These are phyloP conservation scores for Apaloderma vittatum DNA, from an alignment of 2,113 vertebrate species.

Conservation along the genomic window DNA sequence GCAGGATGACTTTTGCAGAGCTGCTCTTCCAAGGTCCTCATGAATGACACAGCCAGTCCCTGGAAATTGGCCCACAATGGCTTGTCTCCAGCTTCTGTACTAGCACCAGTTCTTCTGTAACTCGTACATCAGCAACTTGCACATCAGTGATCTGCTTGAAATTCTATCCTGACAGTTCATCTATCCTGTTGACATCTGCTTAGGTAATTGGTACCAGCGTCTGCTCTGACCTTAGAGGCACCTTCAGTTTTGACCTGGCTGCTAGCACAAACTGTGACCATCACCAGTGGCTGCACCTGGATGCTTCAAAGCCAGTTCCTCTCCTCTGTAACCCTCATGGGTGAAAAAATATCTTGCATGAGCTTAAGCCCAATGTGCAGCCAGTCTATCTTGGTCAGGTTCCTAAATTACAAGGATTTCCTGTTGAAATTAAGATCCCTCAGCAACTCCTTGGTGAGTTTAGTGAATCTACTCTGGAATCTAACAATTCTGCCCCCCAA, in stretches of 20 bases:
- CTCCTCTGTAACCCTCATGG: background rate
- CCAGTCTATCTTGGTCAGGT: background rate
- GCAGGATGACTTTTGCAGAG: background rate
- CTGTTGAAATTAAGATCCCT: background rate
- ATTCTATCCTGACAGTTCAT: background rate
- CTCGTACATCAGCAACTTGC: background rate
- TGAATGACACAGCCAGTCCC: background rate
- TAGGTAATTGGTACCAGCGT: background rate
- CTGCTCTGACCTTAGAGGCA: background rate
- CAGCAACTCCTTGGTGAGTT: background rate
- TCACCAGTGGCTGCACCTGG: background rate
- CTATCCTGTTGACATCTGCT: background rate
- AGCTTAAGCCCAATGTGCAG: background rate
- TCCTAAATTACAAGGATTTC: background rate
- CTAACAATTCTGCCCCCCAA: background rate
- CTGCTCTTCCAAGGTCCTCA: background rate
- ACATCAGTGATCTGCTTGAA: background rate
- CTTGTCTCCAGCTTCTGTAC: background rate
- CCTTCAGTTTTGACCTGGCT: background rate
- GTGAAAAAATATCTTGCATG: background rate
- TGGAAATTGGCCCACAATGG: background rate
- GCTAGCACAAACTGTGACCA: background rate
- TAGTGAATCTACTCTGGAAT: background rate
- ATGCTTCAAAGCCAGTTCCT: background rate
- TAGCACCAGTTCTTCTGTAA: slow-evolving; percentile 3